phyloP scores from a whole-genome alignment of 1,140 invertebrate species.

The Colletes latitarsis region DNA sequence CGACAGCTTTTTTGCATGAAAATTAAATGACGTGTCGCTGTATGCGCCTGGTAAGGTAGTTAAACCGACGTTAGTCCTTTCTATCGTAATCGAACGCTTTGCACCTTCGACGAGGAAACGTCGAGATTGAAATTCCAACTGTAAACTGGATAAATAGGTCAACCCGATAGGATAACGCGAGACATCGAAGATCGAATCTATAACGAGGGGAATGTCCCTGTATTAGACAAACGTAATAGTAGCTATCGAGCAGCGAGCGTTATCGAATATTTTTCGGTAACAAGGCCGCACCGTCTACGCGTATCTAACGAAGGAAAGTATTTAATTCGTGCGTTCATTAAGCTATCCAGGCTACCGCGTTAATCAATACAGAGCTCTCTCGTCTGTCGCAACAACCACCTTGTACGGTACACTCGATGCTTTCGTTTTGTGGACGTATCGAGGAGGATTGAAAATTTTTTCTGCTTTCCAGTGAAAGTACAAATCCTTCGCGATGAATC shows the following conservation, averaged over 20 bases:
- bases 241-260: background rate
- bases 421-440: conserved; percentile 35
- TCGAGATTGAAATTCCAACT: background rate
- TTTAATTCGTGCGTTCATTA: conserved; percentile 55
- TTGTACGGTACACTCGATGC: conserved; percentile 20
- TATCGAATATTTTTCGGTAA: background rate
- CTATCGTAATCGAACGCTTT: background rate
- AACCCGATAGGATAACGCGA: too few species aligned
- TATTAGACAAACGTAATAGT: background rate
- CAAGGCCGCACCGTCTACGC: background rate
- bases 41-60: background rate
- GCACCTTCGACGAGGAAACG: too few species aligned
- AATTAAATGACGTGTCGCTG: conserved; percentile 23
- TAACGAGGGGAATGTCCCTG: background rate
- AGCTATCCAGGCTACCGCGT: conserved; percentile 48
- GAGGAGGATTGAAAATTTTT: conserved; percentile 21
- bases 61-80: background rate
- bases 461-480: background rate
- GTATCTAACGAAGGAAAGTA: conserved; percentile 4
- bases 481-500: conserved; percentile 8
- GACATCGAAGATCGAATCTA: background rate
- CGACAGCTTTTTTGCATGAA: conserved; percentile 35
- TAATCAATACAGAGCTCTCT: conserved; percentile 54
- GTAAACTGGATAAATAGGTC: conserved; percentile 2
- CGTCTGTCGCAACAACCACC: conserved; percentile 47